Conservation (phyloP, 2,797 vertebrate genomes). For the Protosalanx chinensis region DNA sequence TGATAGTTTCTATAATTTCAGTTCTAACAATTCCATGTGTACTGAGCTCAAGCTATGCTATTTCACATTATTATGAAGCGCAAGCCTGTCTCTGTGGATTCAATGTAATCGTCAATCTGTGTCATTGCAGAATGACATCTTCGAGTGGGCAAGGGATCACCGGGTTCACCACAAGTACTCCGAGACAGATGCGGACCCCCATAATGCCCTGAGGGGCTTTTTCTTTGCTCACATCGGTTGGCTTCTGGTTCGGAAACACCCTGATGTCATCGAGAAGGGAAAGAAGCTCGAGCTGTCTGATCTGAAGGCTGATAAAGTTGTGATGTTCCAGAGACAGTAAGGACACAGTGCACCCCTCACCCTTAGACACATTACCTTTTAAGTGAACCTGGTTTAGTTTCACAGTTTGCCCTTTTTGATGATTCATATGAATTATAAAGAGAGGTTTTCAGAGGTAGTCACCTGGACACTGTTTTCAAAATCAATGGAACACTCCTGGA, state of each 20-base stretch:
- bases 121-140: slow-evolving; percentile 83
- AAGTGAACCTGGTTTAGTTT: too few relatives aligned
- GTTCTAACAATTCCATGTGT: not conserved
- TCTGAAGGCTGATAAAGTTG: slow-evolving; percentile 81
- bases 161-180: slow-evolving; percentile 92
- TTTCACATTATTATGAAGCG: not conserved
- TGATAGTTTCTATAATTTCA: slow-evolving; percentile 30
- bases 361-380: not conserved
- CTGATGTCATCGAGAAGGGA: slow-evolving; percentile 87
- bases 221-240: slow-evolving; percentile 95
- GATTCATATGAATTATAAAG: not conserved
- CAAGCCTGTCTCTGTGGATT: not conserved
- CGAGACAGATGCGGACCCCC: slow-evolving; percentile 89
- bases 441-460: too few relatives aligned
- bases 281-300: slow-evolving; percentile 81
- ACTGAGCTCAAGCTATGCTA: not conserved
- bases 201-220: slow-evolving; percentile 86
- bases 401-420: not conserved
- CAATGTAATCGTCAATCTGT: not conserved
- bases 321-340: slow-evolving; percentile 93
- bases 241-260: slow-evolving; percentile 93
- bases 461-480: too few relatives aligned
- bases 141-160: slow-evolving; percentile 90
- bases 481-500: too few relatives aligned
- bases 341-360: slow-evolving; percentile 21